Base-by-base conservation (phyloP, 2,888 invertebrate genomes). In the Hirtodrosophila confusa region DNA sequence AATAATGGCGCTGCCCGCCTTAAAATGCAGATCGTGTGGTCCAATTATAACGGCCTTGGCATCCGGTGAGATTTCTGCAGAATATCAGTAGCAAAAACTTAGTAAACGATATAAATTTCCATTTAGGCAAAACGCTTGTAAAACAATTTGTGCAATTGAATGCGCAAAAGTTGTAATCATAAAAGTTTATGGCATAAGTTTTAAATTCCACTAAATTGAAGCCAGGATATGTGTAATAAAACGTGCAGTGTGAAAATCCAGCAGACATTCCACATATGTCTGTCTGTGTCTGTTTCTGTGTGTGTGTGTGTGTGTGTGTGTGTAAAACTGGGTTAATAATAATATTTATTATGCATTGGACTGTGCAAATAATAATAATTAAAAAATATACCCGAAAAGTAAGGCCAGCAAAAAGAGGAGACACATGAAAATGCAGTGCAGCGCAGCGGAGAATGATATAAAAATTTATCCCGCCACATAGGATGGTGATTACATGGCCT, bases 1-100 rank as follows among this genome's bases (percentile, higher is more conserved):
- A 75, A 94, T 94, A 75, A 96, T 94, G 49, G 94, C 93, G 90
- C 95, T 95, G 78, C 95, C 95, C 47, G 94, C 94, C 91, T 95
- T 95, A 71, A 95, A 95, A 91, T 95, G 94, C 71, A 95, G 92
- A 90, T 95, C 95, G 54, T 93, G 91, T 53, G 94, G 94, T 55
- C 95, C 95, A 80, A 93, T 92, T 89, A 95, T 95, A 77, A 93
- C 92, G 64, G 95, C 95, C 91, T 93, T 94, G 66, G 95, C 94
- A 92, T 95, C 95, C 93, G 93, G 88, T 31, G 90, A 89, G 60
- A 90, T 90, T 69, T 89, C 90, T 91, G 71, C 27, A 71, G 36
- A 9, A 6, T 7, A 8, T 31, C 48, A 53, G 5, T 23, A 12
- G 35, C n/a, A 6, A 17, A 31, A 54, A 35, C 36, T 35, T 37